Evolutionary conservation across 2,113 vertebrate genomes (phyloP), one percentile per base, ranked within the genome.

Genomic region (Helogale parvula): DNA sequence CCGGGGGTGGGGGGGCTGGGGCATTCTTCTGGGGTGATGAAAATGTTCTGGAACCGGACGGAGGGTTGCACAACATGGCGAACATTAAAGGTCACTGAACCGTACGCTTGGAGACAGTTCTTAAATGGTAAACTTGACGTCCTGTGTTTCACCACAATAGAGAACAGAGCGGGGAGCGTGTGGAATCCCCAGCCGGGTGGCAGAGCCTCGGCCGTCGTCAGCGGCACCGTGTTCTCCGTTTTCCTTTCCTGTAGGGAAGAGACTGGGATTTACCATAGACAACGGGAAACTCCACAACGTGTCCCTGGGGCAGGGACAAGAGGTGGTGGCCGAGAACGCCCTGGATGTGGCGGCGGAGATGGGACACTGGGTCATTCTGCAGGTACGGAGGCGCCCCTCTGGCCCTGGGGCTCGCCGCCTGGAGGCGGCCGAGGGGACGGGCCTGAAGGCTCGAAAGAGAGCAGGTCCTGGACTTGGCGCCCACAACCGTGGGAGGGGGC

Each of bases 331-430:
- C 0, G 99, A 99, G 96, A 57, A 35, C 0, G 98, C 98, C 0
- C 98, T 99, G 95, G 98, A 99, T 0, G 54, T 98, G 95, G 99
- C 99, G 0, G 98, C 99, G 0, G 45, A 17, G 3, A 84, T 92
- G 3, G 99, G 99, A 1, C 99, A 99, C 97, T 99, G 99, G 99
- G 99, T 99, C 97, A 99, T 99, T 50, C 98, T 99, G 83, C 99
- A 99, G 99, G 99, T 99, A 80, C 0, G 33, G 16, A 21, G 65
- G 4, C 1, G 15, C 85, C 16, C 8, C 21, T 12, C 10, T 19
- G 2, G 23, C n/a, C 57, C 31, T 33, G 3, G 54, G 47, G 21
- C 31, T 27, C n/a, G 90, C 71, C 16, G 0, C 47, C 13, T 21
- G 6, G 9, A 14, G 54, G 27, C 3, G 3, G 63, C 13, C 13